Evolutionary conservation across 2,888 invertebrate species (phyloP).

Genomic region (Zaprionus obscuricornis): DNA sequence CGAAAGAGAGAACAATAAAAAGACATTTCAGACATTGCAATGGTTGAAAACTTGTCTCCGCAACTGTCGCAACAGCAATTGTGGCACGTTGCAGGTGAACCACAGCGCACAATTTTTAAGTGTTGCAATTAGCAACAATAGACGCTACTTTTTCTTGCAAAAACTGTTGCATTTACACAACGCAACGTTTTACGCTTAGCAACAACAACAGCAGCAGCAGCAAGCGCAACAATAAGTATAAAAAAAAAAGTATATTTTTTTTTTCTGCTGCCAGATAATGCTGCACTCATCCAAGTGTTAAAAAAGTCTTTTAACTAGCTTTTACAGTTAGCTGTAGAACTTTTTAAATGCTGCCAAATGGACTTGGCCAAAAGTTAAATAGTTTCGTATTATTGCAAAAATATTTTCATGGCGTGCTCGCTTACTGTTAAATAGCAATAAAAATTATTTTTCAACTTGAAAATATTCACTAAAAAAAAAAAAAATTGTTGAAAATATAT

Average conservation of each 20-base stretch:
- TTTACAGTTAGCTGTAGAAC: constrained; percentile 24
- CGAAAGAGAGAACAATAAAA: too few species aligned
- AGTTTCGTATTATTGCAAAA: background rate
- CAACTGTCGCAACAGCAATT: too few species aligned
- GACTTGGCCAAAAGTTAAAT: constrained; percentile 19
- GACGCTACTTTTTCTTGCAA: constrained; percentile 36
- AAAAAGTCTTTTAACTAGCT: constrained; percentile 34
- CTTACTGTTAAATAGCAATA: too few species aligned
- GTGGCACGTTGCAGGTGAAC: constrained; percentile 20
- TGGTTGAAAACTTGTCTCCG: background rate
- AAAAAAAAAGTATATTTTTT: too few species aligned
- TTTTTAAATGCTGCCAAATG: constrained; percentile 23
- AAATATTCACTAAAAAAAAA: too few species aligned
- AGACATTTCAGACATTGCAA: too few species aligned
- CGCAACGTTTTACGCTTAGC: constrained; percentile 24
- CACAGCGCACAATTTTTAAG: constrained; percentile 38
- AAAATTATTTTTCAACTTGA: too few species aligned
- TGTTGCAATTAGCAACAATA: constrained; percentile 64
- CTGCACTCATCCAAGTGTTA: constrained; percentile 33
- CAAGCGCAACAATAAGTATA: too few species aligned
- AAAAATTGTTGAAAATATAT: too few species aligned
- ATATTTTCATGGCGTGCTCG: too few species aligned
- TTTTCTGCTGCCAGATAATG: constrained; percentile 32
- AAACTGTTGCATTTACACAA: constrained; percentile 44
- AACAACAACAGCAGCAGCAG: constrained; percentile 11